Conservation (phyloP, 2,888 invertebrate species). For the Leptopilina myrica region DNA sequence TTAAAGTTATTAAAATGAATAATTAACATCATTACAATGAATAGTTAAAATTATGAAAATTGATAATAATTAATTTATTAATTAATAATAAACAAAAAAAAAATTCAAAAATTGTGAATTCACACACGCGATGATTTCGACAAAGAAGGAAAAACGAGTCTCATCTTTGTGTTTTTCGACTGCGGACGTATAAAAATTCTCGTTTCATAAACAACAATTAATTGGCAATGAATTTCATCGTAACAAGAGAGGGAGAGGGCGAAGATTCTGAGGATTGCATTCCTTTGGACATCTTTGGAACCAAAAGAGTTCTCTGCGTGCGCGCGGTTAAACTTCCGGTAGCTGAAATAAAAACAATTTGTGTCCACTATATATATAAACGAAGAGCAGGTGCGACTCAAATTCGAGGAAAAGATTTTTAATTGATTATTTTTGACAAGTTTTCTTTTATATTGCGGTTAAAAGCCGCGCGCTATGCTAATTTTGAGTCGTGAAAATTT, state of each 20-base stretch:
- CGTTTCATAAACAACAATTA: slow-evolving; percentile 38
- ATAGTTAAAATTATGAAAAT: too few relatives aligned
- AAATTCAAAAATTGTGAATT: neutral
- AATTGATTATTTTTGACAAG: neutral
- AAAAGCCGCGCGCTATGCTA: neutral
- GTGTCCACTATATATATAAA: neutral
- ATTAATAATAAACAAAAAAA: too few relatives aligned
- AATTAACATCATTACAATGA: too few relatives aligned
- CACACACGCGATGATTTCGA: slow-evolving; percentile 12
- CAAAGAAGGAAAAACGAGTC: neutral
- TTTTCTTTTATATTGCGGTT: neutral
- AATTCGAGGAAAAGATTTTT: slow-evolving; percentile 9
- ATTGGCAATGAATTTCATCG: slow-evolving; percentile 38
- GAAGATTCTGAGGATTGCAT: slow-evolving; percentile 15
- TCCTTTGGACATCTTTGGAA: slow-evolving; percentile 12
- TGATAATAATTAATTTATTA: too few relatives aligned
- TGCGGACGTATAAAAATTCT: slow-evolving; percentile 7
- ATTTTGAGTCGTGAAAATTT: neutral
- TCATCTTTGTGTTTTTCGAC: neutral
- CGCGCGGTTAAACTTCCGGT: slow-evolving; percentile 13
- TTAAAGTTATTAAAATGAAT: too few relatives aligned
- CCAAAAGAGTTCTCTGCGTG: neutral
- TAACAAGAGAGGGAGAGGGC: neutral
- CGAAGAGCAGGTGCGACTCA: slow-evolving; percentile 28
- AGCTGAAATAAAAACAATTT: slow-evolving; percentile 26